Evolutionary conservation across 2,113 vertebrate species (phyloP).

Genomic region (Ondatra zibethicus): DNA sequence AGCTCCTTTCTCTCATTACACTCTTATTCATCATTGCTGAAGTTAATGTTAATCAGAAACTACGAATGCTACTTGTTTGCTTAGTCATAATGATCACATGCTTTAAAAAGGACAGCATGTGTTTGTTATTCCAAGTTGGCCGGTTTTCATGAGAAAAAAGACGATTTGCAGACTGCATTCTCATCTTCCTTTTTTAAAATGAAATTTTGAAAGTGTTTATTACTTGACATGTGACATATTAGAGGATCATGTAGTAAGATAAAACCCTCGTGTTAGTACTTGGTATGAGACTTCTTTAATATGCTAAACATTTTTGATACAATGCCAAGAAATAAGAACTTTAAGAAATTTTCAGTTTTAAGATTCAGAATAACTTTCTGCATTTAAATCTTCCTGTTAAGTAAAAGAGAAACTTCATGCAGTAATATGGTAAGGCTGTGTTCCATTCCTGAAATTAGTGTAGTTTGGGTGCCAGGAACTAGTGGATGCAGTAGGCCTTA

Average conservation of each 20-base stretch:
- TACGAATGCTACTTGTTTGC: constrained; percentile 23
- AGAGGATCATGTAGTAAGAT: constrained; percentile 70
- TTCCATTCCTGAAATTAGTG: constrained; percentile 2
- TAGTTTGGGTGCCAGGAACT: background rate
- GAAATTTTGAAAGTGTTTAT: constrained; percentile 74
- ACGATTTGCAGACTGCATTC: constrained; percentile 71
- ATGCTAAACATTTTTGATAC: constrained; percentile 55
- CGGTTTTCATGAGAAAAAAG: constrained; percentile 73
- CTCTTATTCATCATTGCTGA: constrained; percentile 37
- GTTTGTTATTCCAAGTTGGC: constrained; percentile 70
- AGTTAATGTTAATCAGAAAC: constrained; percentile 60
- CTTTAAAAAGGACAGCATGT: constrained; percentile 63
- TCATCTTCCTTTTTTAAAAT: constrained; percentile 71
- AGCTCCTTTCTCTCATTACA: background rate
- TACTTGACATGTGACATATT: constrained; percentile 73
- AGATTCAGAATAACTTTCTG: constrained; percentile 58
- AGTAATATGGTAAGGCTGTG: background rate
- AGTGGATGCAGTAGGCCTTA: background rate
- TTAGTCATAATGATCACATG: constrained; percentile 45
- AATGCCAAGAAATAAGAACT: constrained; percentile 64
- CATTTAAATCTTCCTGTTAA: constrained; percentile 50
- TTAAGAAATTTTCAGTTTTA: constrained; percentile 65
- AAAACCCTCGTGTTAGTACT: constrained; percentile 70
- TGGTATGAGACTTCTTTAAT: constrained; percentile 65
- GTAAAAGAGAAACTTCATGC: constrained; percentile 14